A percentile compares a stretch with the other conserved stretches of the same genome.
phyloP scores from a whole-genome alignment of 2,797 vertebrate species.

The Potorous gilbertii region DNA sequence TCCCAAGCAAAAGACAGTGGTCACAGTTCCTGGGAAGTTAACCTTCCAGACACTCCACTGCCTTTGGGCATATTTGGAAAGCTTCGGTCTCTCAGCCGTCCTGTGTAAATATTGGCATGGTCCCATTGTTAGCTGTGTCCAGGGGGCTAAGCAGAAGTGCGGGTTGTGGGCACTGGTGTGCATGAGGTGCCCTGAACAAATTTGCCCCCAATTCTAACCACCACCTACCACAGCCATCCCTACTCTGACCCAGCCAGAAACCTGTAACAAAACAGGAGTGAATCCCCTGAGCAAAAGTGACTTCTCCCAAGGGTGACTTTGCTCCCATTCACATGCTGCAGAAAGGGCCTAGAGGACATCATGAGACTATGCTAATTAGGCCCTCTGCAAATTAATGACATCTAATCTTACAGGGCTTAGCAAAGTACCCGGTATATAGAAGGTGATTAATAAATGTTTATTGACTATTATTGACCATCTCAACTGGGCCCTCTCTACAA shows the following conservation, averaged over 20 bases:
- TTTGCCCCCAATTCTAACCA: neutral
- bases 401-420: neutral
- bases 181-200: neutral
- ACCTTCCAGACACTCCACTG: neutral
- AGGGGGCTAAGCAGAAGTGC: neutral
- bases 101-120: neutral
- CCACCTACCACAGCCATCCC: neutral
- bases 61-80: slow-evolving; percentile 13
- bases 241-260: neutral
- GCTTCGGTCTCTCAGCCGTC: neutral
- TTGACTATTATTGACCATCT: neutral
- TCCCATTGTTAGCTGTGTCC: neutral
- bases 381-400: neutral
- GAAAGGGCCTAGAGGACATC: neutral
- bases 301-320: neutral
- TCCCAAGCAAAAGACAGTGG: neutral
- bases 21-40: neutral
- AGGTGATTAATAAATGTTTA: neutral
- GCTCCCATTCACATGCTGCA: neutral
- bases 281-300: neutral
- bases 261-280: neutral
- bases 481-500: neutral
- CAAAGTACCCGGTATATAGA: neutral
- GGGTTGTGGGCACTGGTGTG: neutral
- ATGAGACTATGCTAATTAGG: neutral